Evolutionary conservation across 2,888 invertebrate species (phyloP).

Genomic region (Catocala sponsa): DNA sequence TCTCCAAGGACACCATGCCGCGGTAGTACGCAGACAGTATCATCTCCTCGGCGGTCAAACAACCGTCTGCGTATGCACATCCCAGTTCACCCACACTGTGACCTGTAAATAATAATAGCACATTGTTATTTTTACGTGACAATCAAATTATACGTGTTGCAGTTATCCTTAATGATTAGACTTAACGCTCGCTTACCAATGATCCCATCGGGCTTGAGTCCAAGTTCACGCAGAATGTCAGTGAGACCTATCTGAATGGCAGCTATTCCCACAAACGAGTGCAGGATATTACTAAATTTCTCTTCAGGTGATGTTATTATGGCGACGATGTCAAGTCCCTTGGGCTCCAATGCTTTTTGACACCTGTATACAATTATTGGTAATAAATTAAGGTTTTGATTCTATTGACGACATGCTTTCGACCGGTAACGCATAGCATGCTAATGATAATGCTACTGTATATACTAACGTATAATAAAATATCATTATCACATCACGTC

Average conservation of each 20-base stretch:
- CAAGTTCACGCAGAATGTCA: slow-evolving; percentile 80
- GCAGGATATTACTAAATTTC: slow-evolving; percentile 86
- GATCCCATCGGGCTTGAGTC: slow-evolving; percentile 92
- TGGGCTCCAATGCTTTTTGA: slow-evolving; percentile 85
- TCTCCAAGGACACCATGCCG: slow-evolving; percentile 91
- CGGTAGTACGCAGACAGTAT: slow-evolving; percentile 94
- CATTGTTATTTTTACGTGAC: too few species aligned
- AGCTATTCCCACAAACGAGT: slow-evolving; percentile 74
- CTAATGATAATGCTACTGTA: too few species aligned
- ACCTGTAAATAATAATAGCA: slow-evolving; percentile 76
- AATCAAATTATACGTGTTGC: too few species aligned
- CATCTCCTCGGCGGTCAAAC: slow-evolving; percentile 94
- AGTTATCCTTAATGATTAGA: too few species aligned
- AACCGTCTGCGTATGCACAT: slow-evolving; percentile 97
- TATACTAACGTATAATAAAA: too few species aligned
- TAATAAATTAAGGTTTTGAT: too few species aligned
- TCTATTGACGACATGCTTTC: too few species aligned
- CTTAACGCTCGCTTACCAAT: slow-evolving; percentile 87
- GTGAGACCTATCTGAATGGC: slow-evolving; percentile 89
- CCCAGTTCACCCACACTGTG: slow-evolving; percentile 98
- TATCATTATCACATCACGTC: too few species aligned
- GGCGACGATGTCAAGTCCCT: slow-evolving; percentile 89
- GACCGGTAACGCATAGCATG: too few species aligned
- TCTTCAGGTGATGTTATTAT: slow-evolving; percentile 89
- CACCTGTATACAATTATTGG: slow-evolving; percentile 66